Evolutionary conservation across 2,888 invertebrate genomes (phyloP), one percentile per base, ranked within the genome.

Genomic region (Clistopyga incitator): DNA sequence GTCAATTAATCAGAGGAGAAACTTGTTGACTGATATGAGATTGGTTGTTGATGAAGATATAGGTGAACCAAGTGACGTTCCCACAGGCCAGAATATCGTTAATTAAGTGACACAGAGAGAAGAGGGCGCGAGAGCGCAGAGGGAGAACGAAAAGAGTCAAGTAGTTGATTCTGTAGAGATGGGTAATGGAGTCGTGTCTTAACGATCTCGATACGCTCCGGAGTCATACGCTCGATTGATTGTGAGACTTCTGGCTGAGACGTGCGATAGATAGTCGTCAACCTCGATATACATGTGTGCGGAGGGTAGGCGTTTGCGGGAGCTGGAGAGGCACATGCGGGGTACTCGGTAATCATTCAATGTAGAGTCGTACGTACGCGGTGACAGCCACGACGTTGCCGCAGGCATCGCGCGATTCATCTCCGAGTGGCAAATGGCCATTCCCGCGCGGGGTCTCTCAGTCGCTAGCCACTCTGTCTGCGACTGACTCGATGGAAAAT

Each of bases 271-370:
- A 68, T 80, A 18, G 68, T 54, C 52, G 67, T 68, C 68, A 75
- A 52, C 61, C 74, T 75, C 61, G 68, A 67, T 74, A n/a, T 61
- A 61, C n/a, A 29, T 34, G 2, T 34, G 59, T 20, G 59, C 25
- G 6, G 25, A 25, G 23, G 25, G n/a, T 29, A 59, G 34, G 34
- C 59, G 29, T 8, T 34, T 3, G 34, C 59, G 6, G 2, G 59
- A 23, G 23, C 25, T 20, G 52, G 45, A 47, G 54, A 25, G 59
- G 45, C 34, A 29, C 61, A n/a, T n/a, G n/a, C n/a, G n/a, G n/a
- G 67, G 54, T 45, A 47, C 52, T 20, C 45, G 29, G 77, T 67
- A 78, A 78, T 78, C 67, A 74, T 82, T 82, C 82, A 74, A 82
- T 78, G 56, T 74, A 68, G n/a, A 52, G 47, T 64, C 54, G 54